These are phyloP conservation scores for Anaspis maculata DNA, from an alignment of 2,888 invertebrate genomes.

Conservation along the genomic window DNA sequence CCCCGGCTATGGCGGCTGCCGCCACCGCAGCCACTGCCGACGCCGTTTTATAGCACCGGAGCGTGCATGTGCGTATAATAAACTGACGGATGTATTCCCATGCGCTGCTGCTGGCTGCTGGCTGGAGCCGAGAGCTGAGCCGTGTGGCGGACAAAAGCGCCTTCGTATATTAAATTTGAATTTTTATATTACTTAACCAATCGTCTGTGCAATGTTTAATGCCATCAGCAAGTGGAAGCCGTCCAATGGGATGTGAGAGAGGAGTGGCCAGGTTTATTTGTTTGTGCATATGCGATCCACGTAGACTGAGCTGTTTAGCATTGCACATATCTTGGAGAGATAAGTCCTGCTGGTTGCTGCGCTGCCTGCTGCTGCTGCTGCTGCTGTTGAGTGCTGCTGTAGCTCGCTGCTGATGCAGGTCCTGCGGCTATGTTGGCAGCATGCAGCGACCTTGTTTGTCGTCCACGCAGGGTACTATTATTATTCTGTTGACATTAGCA, in stretches of 20 bases:
- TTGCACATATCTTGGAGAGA: constrained; percentile 32
- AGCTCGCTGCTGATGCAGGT: too few species aligned
- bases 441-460: constrained; percentile 15
- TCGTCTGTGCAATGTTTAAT: constrained; percentile 39
- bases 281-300: constrained; percentile 39
- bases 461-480: too few species aligned
- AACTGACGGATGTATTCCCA: too few species aligned
- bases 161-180: constrained; percentile 40
- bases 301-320: constrained; percentile 32
- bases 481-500: too few species aligned
- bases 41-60: too few species aligned
- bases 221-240: constrained; percentile 32
- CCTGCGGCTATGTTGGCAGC: too few species aligned
- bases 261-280: constrained; percentile 39
- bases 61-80: too few species aligned
- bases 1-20: too few species aligned
- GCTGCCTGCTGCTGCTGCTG: constrained; percentile 10
- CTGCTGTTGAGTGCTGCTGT: constrained; percentile 3
- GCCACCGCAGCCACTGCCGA: too few species aligned
- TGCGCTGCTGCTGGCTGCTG: too few species aligned
- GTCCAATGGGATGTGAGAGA: constrained; percentile 33
- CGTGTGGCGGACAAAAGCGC: constrained; percentile 13
- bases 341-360: too few species aligned
- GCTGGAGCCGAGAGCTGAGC: too few species aligned
- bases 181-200: constrained; percentile 44